A percentile compares a stretch with the other conserved stretches of the same genome.
Evolutionary conservation across 2,113 vertebrate species (phyloP).

Genomic region (Syrmaticus mikado): DNA sequence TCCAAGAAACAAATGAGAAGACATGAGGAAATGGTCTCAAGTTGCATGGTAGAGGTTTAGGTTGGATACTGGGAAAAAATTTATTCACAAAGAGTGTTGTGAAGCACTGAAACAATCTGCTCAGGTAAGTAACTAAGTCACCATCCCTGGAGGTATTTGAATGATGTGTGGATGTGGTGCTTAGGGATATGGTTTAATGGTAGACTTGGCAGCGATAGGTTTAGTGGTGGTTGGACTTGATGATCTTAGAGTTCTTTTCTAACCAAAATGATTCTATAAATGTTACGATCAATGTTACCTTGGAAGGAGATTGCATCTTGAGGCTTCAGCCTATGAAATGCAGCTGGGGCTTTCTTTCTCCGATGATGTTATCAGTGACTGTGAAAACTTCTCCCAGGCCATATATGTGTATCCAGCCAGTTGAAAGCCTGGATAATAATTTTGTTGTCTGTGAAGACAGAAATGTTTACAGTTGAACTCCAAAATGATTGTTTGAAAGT

Average conservation of each 20-base stretch:
- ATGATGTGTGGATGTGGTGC: neutral
- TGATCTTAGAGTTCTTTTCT: neutral
- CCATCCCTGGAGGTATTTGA: neutral
- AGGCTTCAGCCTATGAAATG: neutral
- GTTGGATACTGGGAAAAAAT: too few species aligned
- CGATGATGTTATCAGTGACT: neutral
- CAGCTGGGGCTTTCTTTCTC: neutral
- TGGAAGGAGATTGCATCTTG: neutral
- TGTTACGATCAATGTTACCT: rapidly evolving
- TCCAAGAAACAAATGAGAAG: too few species aligned
- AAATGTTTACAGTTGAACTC: neutral
- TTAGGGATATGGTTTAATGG: neutral
- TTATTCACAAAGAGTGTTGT: too few species aligned
- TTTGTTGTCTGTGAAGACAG: neutral
- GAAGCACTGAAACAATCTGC: neutral
- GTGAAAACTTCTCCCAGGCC: neutral
- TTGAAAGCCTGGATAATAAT: neutral
- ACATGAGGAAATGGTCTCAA: too few species aligned
- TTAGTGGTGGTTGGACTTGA: neutral
- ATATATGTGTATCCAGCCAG: neutral
- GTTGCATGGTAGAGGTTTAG: too few species aligned
- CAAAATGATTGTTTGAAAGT: neutral
- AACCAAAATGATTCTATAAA: rapidly evolving
- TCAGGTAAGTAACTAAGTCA: neutral
- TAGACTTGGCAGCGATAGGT: neutral